Evolutionary conservation across 2,888 invertebrate species (phyloP).

Genomic region (Dryobota labecula): DNA sequence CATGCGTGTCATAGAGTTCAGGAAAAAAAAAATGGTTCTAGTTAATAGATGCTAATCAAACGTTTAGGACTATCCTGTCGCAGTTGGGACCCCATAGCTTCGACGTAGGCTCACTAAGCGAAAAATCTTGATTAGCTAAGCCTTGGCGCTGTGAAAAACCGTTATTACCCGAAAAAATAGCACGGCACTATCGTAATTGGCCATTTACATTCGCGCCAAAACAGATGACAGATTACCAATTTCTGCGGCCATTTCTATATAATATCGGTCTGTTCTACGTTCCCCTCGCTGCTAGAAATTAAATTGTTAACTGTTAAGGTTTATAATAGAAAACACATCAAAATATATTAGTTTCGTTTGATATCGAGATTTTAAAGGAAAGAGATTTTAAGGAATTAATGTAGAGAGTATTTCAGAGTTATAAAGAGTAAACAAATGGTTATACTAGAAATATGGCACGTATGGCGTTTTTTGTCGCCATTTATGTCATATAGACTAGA

Average conservation of each 20-base stretch:
- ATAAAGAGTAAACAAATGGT: constrained; percentile 75
- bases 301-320: constrained; percentile 85
- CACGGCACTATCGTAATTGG: constrained; percentile 72
- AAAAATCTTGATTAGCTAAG: constrained; percentile 82
- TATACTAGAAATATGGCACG: constrained; percentile 72
- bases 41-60: constrained; percentile 68
- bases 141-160: constrained; percentile 78
- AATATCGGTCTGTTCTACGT: constrained; percentile 85
- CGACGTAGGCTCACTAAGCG: constrained; percentile 77
- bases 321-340: constrained; percentile 70
- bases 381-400: constrained; percentile 63
- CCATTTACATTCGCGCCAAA: constrained; percentile 80
- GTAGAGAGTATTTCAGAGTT: constrained; percentile 69
- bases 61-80: constrained; percentile 80
- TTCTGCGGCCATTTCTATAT: constrained; percentile 80
- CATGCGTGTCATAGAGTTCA: constrained; percentile 80
- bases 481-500: constrained; percentile 68
- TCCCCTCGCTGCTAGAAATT: constrained; percentile 90
- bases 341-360: constrained; percentile 71
- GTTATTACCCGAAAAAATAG: constrained; percentile 75
- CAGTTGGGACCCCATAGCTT: constrained; percentile 75
- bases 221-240: constrained; percentile 84
- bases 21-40: constrained; percentile 58
- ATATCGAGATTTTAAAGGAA: constrained; percentile 61
- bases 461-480: constrained; percentile 53